Base-by-base conservation (phyloP, 2,113 vertebrate species). In the Etheostoma cragini region DNA sequence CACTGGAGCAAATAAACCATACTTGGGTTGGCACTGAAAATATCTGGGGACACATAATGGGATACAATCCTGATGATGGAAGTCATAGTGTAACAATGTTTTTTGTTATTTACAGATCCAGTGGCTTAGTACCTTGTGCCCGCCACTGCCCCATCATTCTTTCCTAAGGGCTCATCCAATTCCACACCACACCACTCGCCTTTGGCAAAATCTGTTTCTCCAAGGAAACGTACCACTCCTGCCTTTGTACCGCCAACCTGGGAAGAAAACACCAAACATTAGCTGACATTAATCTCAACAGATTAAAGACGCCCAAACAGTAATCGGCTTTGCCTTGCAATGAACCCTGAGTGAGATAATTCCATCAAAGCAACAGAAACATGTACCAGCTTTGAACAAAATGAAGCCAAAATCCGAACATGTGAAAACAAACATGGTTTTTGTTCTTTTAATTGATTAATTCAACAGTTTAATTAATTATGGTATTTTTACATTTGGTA, bases 141-240 rank as follows among this genome's bases (percentile, higher is more conserved):
- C 72, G 98, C 98, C 62, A 99, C 98, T 0, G 98, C 98, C 22
- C 98, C 98, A 10, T 99, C 98, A 0, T 99, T 99, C 92, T 99
- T 99, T 45, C 98, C 98, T 24, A 99, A 93, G 3, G 98, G 98
- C 50, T 99, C 98, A 21, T 99, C 98, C 67, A 99, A 86, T 74
- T 99, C 98, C 14, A 99, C 98, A 0, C 98, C 98, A 53, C 98
- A 99, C 98, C 98, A 99, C 5, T 99, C 98, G 30, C 98, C 98
- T 92, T 99, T 99, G 35, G 98, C 97, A 87, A 99, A 99, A 92
- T 99, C 98, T 0, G 98, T 98, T 89, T 99, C 98, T n/a, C 98
- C 98, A 42, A 99, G 89, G 75, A 99, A 99, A 35, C 98, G 97
- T 22, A 99, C 97, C 0, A 99, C 98, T 33, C 98, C 98, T 5